phyloP scores from a whole-genome alignment of 2,888 invertebrate genomes.

The Lithophane socia region DNA sequence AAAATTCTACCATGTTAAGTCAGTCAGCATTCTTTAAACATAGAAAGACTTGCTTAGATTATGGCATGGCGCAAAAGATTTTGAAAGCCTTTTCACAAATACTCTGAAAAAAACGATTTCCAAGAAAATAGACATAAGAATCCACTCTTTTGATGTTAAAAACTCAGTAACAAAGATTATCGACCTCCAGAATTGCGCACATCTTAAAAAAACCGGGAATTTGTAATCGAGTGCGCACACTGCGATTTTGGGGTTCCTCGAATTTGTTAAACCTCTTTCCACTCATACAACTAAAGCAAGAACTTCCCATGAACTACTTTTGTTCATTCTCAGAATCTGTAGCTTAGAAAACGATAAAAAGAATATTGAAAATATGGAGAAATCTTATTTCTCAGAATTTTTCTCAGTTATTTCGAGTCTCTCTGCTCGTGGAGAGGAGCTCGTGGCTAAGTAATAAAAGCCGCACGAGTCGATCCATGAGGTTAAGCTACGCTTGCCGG shows the following conservation, averaged over 20 bases:
- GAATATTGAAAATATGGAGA: neutral
- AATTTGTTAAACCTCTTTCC: neutral
- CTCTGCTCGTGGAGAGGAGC: too few species aligned
- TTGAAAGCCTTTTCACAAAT: too few species aligned
- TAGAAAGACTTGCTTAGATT: too few species aligned
- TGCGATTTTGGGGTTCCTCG: conserved; percentile 2
- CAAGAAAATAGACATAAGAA: neutral
- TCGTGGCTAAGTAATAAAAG: too few species aligned
- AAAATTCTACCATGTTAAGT: too few species aligned
- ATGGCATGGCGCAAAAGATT: too few species aligned
- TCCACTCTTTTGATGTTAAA: too few species aligned
- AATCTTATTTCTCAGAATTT: neutral
- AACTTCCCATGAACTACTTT: neutral
- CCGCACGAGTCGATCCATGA: too few species aligned
- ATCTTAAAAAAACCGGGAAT: neutral
- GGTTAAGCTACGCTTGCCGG: too few species aligned
- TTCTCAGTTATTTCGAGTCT: neutral
- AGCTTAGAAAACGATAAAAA: neutral
- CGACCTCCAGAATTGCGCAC: neutral
- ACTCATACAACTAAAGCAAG: neutral
- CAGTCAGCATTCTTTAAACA: too few species aligned
- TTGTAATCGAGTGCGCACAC: neutral
- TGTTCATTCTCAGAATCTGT: conserved; percentile 4
- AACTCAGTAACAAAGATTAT: neutral
- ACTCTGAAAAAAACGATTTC: too few species aligned